Evolutionary conservation across 2,888 invertebrate genomes (phyloP).

Genomic region (Dioctria linearis): DNA sequence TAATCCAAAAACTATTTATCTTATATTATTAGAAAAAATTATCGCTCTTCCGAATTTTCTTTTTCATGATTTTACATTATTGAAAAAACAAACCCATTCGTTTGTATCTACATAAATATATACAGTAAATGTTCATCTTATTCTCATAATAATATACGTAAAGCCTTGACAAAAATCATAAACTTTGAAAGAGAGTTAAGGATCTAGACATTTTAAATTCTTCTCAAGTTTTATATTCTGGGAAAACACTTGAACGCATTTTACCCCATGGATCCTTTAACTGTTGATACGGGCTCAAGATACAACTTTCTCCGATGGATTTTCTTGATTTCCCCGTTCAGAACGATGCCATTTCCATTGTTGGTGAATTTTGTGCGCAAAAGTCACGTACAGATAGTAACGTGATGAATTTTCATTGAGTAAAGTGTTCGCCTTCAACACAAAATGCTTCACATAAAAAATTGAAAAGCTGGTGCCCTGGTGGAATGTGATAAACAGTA

Average conservation of each 20-base stretch:
- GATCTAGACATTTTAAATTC: conserved; percentile 24
- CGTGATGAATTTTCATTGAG: background rate
- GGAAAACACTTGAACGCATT: conserved; percentile 19
- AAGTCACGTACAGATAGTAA: conserved; percentile 32
- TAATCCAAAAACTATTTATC: too few species aligned
- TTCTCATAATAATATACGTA: too few species aligned
- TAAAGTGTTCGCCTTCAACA: conserved; percentile 13
- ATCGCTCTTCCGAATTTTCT: too few species aligned
- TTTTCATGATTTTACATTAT: too few species aligned
- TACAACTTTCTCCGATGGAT: background rate
- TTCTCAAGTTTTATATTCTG: conserved; percentile 21
- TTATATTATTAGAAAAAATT: too few species aligned
- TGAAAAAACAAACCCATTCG: too few species aligned
- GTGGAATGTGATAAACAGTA: conserved; percentile 33
- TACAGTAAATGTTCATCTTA: too few species aligned
- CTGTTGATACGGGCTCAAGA: conserved; percentile 23
- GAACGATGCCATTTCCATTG: conserved; percentile 28
- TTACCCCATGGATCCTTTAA: background rate
- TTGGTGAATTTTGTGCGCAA: conserved; percentile 24
- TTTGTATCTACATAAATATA: too few species aligned
- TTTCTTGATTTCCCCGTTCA: background rate
- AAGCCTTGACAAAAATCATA: background rate
- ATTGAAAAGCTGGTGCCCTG: background rate
- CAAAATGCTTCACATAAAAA: background rate
- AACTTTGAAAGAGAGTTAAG: background rate